Conservation (phyloP, 2,113 vertebrate genomes). For the Equus quagga region DNA sequence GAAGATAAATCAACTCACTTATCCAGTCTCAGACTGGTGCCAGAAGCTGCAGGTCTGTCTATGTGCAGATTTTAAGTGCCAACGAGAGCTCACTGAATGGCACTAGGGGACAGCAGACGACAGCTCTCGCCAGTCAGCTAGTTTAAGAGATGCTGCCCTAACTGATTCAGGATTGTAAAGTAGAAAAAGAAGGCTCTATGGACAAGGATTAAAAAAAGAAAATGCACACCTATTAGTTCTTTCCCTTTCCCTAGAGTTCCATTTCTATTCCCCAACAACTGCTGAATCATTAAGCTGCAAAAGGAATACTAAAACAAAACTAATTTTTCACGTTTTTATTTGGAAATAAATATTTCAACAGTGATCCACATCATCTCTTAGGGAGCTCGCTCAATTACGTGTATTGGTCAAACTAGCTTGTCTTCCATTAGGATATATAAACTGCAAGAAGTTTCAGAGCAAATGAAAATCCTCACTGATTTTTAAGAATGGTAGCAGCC, state of each 20-base stretch:
- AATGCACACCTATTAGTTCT: not conserved
- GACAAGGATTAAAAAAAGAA: not conserved
- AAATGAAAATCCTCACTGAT: not conserved
- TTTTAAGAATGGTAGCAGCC: not conserved
- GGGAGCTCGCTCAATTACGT: not conserved
- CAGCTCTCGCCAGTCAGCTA: not conserved
- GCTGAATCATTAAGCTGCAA: not conserved
- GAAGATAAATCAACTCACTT: not conserved
- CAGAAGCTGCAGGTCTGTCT: not conserved
- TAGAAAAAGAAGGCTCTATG: not conserved
- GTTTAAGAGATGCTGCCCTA: not conserved
- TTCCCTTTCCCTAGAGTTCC: not conserved
- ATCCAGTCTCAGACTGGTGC: not conserved
- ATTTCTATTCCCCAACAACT: not conserved
- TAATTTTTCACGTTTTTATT: not conserved
- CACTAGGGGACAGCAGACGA: not conserved
- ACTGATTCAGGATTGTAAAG: not conserved
- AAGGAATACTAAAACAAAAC: constrained; percentile 7
- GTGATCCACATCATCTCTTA: not conserved
- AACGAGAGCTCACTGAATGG: not conserved
- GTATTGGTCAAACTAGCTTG: not conserved
- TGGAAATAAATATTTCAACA: constrained; percentile 1
- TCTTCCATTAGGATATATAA: not conserved
- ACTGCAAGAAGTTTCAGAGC: not conserved
- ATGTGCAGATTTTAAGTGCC: not conserved